Evolutionary conservation across 2,113 vertebrate genomes (phyloP).

Genomic region (Phoxinus phoxinus): DNA sequence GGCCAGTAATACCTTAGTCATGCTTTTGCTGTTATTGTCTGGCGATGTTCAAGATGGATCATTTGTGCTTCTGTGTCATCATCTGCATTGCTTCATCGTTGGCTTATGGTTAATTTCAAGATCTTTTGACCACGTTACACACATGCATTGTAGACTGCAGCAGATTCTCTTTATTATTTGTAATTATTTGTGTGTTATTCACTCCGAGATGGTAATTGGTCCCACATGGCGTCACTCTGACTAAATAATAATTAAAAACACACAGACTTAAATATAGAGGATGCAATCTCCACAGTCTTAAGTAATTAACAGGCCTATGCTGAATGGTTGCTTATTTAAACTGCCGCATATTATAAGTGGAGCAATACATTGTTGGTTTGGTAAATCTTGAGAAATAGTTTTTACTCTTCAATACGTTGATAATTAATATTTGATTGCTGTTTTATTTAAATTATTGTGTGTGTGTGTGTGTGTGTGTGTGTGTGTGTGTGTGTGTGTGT

Average conservation of each 20-base stretch:
- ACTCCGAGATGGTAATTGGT: constrained; percentile 2
- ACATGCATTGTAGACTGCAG: not conserved
- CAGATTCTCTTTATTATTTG: no score
- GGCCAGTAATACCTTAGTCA: not conserved
- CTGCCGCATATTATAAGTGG: not conserved
- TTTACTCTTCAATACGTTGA: not conserved
- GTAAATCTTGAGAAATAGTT: not conserved
- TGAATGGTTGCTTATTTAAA: constrained; percentile 5
- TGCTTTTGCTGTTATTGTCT: not conserved
- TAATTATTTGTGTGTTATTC: constrained; percentile 11
- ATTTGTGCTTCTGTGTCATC: not conserved
- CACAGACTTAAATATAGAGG: not conserved
- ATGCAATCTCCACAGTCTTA: not conserved
- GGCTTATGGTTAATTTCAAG: constrained; percentile 10
- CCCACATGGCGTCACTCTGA: not conserved
- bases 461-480: no score
- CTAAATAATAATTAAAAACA: not conserved
- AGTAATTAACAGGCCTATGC: not conserved
- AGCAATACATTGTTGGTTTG: not conserved
- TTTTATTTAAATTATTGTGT: no score
- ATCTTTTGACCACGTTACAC: not conserved
- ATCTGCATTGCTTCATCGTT: not conserved
- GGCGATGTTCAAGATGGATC: no score
- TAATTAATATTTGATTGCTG: not conserved
- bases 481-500: no score